Evolutionary conservation across 2,797 vertebrate genomes (phyloP).

Genomic region (Spheniscus humboldti): DNA sequence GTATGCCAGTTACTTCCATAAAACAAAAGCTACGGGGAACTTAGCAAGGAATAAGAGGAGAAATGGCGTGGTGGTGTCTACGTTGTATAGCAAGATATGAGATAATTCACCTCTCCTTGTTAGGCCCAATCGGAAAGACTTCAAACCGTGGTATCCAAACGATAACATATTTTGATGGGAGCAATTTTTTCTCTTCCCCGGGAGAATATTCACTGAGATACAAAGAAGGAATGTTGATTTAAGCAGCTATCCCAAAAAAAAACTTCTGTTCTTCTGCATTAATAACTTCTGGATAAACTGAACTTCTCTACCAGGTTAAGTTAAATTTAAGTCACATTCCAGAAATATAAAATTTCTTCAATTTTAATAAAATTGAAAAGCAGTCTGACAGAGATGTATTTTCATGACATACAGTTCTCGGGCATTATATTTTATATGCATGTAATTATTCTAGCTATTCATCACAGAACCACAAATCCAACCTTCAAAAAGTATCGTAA

Average conservation of each 20-base stretch:
- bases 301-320: not conserved
- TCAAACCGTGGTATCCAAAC: not conserved
- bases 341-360: not conserved
- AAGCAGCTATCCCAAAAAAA: not conserved
- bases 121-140: not conserved
- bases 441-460: conserved; percentile 13
- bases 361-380: not conserved
- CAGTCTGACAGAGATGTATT: not conserved
- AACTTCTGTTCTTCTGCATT: not conserved
- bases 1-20: not conserved
- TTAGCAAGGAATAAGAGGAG: rapidly evolving
- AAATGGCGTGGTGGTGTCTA: not conserved
- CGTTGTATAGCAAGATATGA: rapidly evolving
- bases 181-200: not conserved
- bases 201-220: not conserved
- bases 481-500: not conserved
- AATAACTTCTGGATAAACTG: not conserved
- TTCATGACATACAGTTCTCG: not conserved
- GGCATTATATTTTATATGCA: not conserved
- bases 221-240: not conserved
- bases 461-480: not conserved
- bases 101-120: not conserved
- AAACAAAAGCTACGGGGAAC: not conserved
- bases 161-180: not conserved
- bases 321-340: not conserved